Conservation (phyloP, 2,113 vertebrate genomes). For the Hippocampus guttulatus region DNA sequence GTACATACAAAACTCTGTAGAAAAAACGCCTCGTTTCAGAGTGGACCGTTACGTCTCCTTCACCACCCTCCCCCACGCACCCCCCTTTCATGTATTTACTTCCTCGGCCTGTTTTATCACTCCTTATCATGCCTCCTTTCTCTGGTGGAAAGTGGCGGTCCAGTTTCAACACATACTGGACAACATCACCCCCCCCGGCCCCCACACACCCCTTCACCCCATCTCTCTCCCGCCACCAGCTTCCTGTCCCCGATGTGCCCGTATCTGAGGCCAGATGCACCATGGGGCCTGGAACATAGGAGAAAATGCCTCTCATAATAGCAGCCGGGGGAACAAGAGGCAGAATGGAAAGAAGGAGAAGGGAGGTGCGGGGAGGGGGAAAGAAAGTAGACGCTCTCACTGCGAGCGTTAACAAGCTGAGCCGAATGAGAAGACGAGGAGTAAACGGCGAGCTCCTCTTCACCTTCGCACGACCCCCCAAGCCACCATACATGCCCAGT, state of each 20-base stretch:
- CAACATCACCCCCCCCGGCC: constrained; percentile 15
- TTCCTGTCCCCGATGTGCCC: constrained; percentile 64
- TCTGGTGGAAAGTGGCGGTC: constrained; percentile 57
- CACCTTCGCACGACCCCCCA: constrained; percentile 71
- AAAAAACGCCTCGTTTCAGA: background rate
- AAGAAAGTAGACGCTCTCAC: constrained; percentile 63
- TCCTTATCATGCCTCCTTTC: constrained; percentile 55
- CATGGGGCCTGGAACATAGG: constrained; percentile 74
- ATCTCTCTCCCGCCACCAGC: constrained; percentile 45
- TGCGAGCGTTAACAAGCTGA: constrained; percentile 70
- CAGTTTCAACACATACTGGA: constrained; percentile 53
- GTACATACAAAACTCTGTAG: background rate
- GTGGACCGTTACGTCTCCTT: background rate
- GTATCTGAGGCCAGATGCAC: constrained; percentile 76
- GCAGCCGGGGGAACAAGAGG: constrained; percentile 61
- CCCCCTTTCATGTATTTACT: constrained; percentile 48
- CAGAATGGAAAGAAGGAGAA: constrained; percentile 48
- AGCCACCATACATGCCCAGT: constrained; percentile 59
- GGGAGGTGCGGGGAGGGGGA: constrained; percentile 47
- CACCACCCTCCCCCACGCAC: background rate
- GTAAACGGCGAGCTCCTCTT: constrained; percentile 32
- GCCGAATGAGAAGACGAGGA: constrained; percentile 25
- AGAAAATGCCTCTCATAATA: constrained; percentile 75
- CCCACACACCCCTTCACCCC: constrained; percentile 30
- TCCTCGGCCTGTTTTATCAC: constrained; percentile 43